Evolutionary conservation across 2,888 invertebrate genomes (phyloP).

Genomic region (Psylliodes chrysocephalus): DNA sequence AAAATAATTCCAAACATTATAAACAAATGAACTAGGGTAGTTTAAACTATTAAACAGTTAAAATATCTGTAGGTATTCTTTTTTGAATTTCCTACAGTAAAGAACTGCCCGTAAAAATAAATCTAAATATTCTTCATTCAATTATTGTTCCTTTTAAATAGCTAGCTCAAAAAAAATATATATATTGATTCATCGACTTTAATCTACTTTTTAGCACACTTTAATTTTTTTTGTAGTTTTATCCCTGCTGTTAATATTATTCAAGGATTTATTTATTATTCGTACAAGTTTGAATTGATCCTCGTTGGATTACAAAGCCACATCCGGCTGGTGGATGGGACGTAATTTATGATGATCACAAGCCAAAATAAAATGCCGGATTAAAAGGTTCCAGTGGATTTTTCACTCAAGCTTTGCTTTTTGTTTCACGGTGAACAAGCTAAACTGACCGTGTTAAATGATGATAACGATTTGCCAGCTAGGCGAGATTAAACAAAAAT

Average conservation of each 20-base stretch:
- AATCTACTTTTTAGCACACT: too few species aligned
- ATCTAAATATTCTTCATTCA: too few species aligned
- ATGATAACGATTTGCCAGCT: slow-evolving; percentile 47
- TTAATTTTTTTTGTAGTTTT: neutral
- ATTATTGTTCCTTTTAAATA: too few species aligned
- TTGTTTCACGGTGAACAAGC: slow-evolving; percentile 42
- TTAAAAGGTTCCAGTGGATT: slow-evolving; percentile 45
- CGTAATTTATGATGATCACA: slow-evolving; percentile 44
- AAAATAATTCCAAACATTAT: too few species aligned
- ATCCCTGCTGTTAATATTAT: slow-evolving; percentile 12
- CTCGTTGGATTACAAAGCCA: slow-evolving; percentile 11
- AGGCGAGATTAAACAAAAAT: slow-evolving; percentile 42
- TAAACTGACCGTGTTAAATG: slow-evolving; percentile 50
- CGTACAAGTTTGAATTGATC: slow-evolving; percentile 21
- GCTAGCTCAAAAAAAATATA: too few species aligned
- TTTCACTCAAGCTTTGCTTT: slow-evolving; percentile 36
- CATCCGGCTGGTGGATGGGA: slow-evolving; percentile 3
- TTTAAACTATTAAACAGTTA: too few species aligned
- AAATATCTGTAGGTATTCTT: too few species aligned
- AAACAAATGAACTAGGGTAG: too few species aligned
- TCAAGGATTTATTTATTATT: slow-evolving; percentile 16
- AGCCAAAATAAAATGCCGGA: slow-evolving; percentile 45
- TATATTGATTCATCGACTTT: too few species aligned
- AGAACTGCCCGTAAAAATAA: too few species aligned
- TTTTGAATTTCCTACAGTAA: too few species aligned